A percentile compares a stretch with the other conserved stretches of the same genome.
These are phyloP conservation scores for Chironomus tentans DNA, from an alignment of 2,888 invertebrate genomes.

Conservation along the genomic window DNA sequence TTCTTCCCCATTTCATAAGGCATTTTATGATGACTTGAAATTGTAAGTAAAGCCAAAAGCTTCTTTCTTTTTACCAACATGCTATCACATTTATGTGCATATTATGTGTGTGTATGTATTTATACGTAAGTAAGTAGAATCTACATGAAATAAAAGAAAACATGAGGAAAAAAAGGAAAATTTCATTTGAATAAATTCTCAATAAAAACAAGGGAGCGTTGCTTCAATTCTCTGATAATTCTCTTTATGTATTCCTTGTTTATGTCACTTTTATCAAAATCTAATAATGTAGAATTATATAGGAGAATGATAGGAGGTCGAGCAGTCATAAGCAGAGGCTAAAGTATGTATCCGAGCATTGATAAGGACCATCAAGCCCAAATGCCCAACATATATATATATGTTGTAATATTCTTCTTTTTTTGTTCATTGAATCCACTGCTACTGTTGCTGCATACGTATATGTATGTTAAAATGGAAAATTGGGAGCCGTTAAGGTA, in stretches of 20 bases:
- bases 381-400: neutral
- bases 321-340: neutral
- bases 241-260: neutral
- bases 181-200: slow-evolving; percentile 17
- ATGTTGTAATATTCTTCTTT: too few relatives aligned
- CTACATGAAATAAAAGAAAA: neutral
- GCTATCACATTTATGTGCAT: too few relatives aligned
- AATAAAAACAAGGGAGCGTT: slow-evolving; percentile 8
- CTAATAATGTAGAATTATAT: neutral
- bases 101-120: neutral
- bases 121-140: neutral
- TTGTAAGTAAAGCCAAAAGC: too few relatives aligned
- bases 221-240: neutral
- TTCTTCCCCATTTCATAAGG: too few relatives aligned
- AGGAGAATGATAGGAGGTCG: neutral
- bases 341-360: neutral
- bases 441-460: too few relatives aligned
- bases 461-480: too few relatives aligned
- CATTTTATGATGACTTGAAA: too few relatives aligned
- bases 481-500: too few relatives aligned
- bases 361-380: neutral
- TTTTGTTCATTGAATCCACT: too few relatives aligned
- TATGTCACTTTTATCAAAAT: neutral
- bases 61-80: too few relatives aligned
- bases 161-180: neutral